Percentiles rank a stretch among this genome's conserved stretches.
Evolutionary conservation across 37 sponge, comb jelly and placozoan species (phyloP).

Genomic region (Ianthella basta): DNA sequence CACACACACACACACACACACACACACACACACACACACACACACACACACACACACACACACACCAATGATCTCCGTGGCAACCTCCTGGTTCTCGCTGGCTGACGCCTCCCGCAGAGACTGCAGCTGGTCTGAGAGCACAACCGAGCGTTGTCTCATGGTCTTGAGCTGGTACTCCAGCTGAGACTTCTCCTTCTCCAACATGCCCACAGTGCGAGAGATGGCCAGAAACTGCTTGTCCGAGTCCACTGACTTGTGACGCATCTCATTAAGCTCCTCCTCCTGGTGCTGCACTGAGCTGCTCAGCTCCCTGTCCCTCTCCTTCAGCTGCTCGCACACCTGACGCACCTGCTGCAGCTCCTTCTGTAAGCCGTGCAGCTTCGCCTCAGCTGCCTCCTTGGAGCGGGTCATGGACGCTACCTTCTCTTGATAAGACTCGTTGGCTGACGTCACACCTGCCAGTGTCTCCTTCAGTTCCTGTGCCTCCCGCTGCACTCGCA

Average conservation of each 20-base stretch:
- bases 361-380: conserved; percentile 27
- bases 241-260: background rate
- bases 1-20: too few species aligned
- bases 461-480: conserved; percentile 39
- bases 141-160: conserved; percentile 34
- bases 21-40: too few species aligned
- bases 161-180: conserved; percentile 40
- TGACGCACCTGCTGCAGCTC: conserved; percentile 36
- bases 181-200: conserved; percentile 40
- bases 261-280: background rate
- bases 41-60: too few species aligned
- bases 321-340: conserved; percentile 24
- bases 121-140: conserved; percentile 27
- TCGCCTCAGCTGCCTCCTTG: background rate
- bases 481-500: conserved; percentile 13
- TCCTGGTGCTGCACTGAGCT: background rate
- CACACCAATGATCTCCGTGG: conserved; percentile 17
- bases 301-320: conserved; percentile 35
- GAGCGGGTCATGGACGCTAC: background rate
- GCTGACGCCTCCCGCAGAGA: background rate
- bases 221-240: conserved; percentile 35
- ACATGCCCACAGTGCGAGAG: background rate
- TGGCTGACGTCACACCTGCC: background rate
- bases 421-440: conserved; percentile 36
- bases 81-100: conserved; percentile 38